Percentiles rank a stretch among this genome's conserved stretches.
Evolutionary conservation across 30 jellyfish, hydroid and myxozoan genomes (phyloP).

Genomic region (Mastigias papua): DNA sequence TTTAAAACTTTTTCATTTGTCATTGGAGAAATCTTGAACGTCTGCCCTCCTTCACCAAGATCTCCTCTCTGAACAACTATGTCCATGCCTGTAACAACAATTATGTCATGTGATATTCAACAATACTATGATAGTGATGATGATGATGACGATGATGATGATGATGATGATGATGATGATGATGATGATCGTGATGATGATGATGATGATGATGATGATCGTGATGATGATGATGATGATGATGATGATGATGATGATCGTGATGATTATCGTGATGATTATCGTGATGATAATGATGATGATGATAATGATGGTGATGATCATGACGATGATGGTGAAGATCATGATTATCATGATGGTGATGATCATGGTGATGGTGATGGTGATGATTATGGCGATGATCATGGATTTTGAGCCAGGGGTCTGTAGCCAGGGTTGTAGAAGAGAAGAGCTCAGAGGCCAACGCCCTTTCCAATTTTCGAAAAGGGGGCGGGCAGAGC

Average conservation of each 20-base stretch:
- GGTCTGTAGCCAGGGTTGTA: background rate
- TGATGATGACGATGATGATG: conserved; percentile 13
- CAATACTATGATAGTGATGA: background rate
- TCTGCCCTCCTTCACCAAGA: conserved; percentile 83
- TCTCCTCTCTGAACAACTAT: conserved; percentile 91
- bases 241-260: conserved; percentile 15
- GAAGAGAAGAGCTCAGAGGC: background rate
- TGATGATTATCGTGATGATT: conserved; percentile 1
- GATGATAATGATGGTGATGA: no score
- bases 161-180: conserved; percentile 9
- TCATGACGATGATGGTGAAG: no score
- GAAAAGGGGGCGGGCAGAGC: background rate
- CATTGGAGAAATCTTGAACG: conserved; percentile 89
- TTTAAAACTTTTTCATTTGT: conserved; percentile 78
- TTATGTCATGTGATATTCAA: no score
- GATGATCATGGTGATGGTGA: conserved; percentile 18
- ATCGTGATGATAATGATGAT: background rate
- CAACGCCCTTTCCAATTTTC: background rate
- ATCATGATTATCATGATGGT: no score
- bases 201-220: conserved; percentile 9
- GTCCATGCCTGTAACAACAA: conserved; percentile 71
- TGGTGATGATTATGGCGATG: background rate
- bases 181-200: conserved; percentile 19
- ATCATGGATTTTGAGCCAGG: no score
- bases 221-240: conserved; percentile 19